Conservation (phyloP, 2,113 vertebrate genomes). For the Zosterops pallidus region DNA sequence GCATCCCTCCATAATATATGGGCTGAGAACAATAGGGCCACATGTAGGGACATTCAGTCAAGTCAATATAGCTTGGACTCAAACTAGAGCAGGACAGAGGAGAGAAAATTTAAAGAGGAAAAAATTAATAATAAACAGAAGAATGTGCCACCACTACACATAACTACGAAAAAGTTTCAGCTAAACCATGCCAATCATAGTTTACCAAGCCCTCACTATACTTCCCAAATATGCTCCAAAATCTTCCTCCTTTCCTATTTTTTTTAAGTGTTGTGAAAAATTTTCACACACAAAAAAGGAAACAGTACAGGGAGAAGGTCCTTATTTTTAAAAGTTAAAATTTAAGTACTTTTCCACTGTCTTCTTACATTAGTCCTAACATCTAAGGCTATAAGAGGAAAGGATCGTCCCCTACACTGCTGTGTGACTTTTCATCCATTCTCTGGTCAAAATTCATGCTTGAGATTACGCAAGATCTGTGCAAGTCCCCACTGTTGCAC, state of each 20-base stretch:
- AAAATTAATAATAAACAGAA: not conserved
- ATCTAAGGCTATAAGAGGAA: not conserved
- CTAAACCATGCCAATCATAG: not conserved
- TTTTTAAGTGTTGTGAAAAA: not conserved
- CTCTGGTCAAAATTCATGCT: not conserved
- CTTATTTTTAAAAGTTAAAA: not conserved
- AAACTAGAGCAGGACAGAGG: conserved; percentile 74
- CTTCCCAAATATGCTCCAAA: not conserved
- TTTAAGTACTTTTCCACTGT: not conserved
- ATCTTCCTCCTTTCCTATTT: not conserved
- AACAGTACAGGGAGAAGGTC: not conserved
- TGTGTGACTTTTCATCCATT: not conserved
- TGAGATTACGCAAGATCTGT: not conserved
- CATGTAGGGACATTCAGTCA: conserved; percentile 98
- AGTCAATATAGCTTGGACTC: conserved; percentile 96
- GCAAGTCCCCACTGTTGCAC: not conserved
- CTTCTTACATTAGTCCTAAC: not conserved
- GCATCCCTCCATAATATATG: conserved; percentile 98
- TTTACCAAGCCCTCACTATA: not conserved
- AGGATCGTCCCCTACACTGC: not conserved
- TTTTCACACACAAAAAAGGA: not conserved
- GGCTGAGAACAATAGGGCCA: conserved; percentile 99
- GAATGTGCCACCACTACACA: accelerated
- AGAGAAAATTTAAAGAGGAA: not conserved
- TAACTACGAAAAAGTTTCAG: not conserved